A percentile compares a stretch with the other conserved stretches of the same genome.
Evolutionary conservation across 2,113 vertebrate genomes (phyloP).

Genomic region (Desmodus rotundus): DNA sequence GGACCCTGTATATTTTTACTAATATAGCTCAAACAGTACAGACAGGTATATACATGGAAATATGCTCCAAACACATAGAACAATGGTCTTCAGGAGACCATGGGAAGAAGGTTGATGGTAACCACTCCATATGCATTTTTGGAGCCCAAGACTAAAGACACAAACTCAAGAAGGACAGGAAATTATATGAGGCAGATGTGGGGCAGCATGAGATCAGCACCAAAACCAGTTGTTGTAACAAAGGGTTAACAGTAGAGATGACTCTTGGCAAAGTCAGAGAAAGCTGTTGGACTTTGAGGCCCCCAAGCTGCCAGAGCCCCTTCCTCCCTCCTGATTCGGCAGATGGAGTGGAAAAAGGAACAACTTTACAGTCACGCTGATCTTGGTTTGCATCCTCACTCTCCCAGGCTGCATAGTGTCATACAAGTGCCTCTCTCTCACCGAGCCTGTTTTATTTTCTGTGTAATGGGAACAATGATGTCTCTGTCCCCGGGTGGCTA

Average conservation of each 20-base stretch:
- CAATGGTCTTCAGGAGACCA: neutral
- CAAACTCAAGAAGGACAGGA: neutral
- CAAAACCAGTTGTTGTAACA: neutral
- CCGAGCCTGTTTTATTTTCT: neutral
- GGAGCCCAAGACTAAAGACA: neutral
- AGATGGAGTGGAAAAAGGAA: neutral
- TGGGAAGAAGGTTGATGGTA: neutral
- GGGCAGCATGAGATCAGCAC: neutral
- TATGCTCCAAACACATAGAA: neutral
- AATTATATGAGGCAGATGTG: rapidly evolving
- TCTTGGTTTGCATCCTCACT: neutral
- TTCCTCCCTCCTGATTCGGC: neutral
- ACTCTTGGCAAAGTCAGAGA: neutral
- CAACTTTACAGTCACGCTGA: neutral
- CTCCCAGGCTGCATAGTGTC: neutral
- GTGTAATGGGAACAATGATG: neutral
- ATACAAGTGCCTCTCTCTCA: neutral
- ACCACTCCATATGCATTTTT: neutral
- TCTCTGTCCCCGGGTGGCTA: neutral
- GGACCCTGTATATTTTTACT: neutral
- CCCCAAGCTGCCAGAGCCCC: neutral
- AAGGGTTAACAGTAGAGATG: no score
- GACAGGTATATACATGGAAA: neutral
- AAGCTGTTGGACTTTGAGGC: neutral
- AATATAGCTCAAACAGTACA: neutral